Conservation (phyloP, 2,888 invertebrate species). For the Dysmachus trigonus region DNA sequence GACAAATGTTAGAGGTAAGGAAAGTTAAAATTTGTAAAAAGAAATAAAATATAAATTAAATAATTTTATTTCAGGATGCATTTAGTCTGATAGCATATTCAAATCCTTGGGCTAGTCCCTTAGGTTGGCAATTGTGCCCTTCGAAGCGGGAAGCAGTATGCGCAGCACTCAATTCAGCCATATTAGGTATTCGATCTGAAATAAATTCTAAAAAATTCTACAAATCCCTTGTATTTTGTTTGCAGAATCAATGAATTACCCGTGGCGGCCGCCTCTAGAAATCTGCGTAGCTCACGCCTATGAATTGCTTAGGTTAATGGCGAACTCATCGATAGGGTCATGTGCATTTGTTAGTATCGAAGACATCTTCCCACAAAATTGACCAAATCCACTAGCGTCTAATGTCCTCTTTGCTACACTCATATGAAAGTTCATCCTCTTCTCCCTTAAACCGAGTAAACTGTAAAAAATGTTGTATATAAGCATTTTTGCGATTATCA, state of each 20-base stretch:
- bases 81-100: slow-evolving; percentile 97
- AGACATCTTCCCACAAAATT: slow-evolving; percentile 72
- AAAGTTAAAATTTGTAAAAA: neutral
- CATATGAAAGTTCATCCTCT: slow-evolving; percentile 50
- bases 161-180: slow-evolving; percentile 96
- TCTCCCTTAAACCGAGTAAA: neutral
- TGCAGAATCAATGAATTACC: slow-evolving; percentile 90
- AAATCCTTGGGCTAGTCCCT: slow-evolving; percentile 97
- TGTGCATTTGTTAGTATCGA: slow-evolving; percentile 95
- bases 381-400: slow-evolving; percentile 60
- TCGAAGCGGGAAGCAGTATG: slow-evolving; percentile 93
- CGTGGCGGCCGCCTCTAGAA: slow-evolving; percentile 91
- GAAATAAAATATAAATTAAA: neutral
- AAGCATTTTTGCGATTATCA: slow-evolving; percentile 41
- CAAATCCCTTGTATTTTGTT: no score
- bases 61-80: slow-evolving; percentile 77
- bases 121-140: slow-evolving; percentile 96
- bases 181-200: slow-evolving; percentile 75
- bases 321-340: slow-evolving; percentile 86
- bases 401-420: slow-evolving; percentile 55
- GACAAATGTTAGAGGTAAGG: slow-evolving; percentile 89
- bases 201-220: neutral
- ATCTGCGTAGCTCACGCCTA: slow-evolving; percentile 90
- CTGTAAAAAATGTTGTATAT: slow-evolving; percentile 37
- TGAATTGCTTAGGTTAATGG: slow-evolving; percentile 89